A percentile compares a stretch with the other conserved stretches of the same genome.
Evolutionary conservation across 2,113 vertebrate species (phyloP).

Genomic region (Plestiodon gilberti): DNA sequence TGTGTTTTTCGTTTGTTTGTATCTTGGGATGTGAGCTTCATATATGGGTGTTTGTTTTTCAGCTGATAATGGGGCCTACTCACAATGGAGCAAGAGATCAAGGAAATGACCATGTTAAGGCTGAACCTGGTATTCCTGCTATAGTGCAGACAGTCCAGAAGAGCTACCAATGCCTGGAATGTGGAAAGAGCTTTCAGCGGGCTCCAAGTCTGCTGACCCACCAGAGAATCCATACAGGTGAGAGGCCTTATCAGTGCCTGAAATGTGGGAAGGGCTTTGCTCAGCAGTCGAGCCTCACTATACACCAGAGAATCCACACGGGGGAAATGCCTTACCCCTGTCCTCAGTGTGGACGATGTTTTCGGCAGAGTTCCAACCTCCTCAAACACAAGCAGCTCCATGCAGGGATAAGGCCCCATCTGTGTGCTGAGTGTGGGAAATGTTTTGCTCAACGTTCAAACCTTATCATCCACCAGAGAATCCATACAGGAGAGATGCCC

Average conservation of each 20-base stretch:
- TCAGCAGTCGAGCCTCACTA: constrained; percentile 24
- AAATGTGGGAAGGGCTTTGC: neutral
- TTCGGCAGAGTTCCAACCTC: constrained; percentile 29
- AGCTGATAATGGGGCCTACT: neutral
- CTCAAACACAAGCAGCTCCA: constrained; percentile 25
- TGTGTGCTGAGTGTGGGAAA: neutral
- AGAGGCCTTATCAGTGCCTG: constrained; percentile 13
- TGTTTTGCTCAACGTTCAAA: constrained; percentile 22
- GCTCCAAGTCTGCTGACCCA: neutral
- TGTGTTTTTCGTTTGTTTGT: neutral
- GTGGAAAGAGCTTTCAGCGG: constrained; percentile 20
- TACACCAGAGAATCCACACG: constrained; percentile 15
- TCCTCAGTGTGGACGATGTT: neutral
- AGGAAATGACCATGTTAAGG: neutral
- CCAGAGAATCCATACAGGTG: constrained; percentile 24
- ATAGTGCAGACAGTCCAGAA: neutral
- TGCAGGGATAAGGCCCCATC: neutral
- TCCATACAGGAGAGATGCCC: constrained; percentile 14
- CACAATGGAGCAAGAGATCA: neutral
- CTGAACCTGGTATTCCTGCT: neutral
- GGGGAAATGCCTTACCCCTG: constrained; percentile 17
- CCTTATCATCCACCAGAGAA: constrained; percentile 10
- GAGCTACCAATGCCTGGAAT: constrained; percentile 11
- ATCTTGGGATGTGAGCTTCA: neutral
- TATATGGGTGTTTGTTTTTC: neutral